Base-by-base conservation (phyloP, 2,888 invertebrate species). In the Escarpia spicata region DNA sequence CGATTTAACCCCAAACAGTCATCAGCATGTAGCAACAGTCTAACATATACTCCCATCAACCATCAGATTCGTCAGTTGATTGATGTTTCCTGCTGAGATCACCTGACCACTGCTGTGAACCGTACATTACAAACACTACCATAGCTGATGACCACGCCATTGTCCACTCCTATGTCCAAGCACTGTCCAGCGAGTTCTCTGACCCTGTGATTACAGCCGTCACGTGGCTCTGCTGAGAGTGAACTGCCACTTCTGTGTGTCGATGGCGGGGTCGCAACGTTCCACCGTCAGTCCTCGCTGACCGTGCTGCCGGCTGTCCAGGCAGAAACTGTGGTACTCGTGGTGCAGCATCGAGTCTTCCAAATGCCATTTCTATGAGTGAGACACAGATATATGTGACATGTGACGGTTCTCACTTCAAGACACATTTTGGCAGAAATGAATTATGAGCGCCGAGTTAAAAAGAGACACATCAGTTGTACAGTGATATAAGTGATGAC, bases 271-370 rank as follows among this genome's bases (percentile, higher is more conserved):
- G 90, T 94, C 94, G 75, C 94, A 94, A 26, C 91, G 91, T 26
- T 94, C 92, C 3, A 93, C 94, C 4, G 92, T 92, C 44, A 94
- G 92, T 31, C 93, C 93, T 37, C 92, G 92, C 31, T 91, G 43
- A 4, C 90, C 31, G 92, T 92, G 91, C 43, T 92, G n/a, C 44
- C 90, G 90, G 91, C 94, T 94, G 94, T 96, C 96, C 98, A 98
- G 97, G 96, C 98, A 99, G 43, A 98, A 97, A 94, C 98, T 98
- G 93, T 98, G 97, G 94, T 97, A 97, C 91, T 93, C 93, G 94
- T 95, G 95, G 92, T 95, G 95, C 93, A 96, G 94, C 95, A 96
- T 95, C 0, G 94, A 94, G 90, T 95, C 94, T 3, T 94, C 93
- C 37, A 95, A 95, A 90, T 94, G 94, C 95, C 96, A 96, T 93